These are phyloP conservation scores for Neoascia interrupta DNA, from an alignment of 2,888 invertebrate species.

Conservation along the genomic window DNA sequence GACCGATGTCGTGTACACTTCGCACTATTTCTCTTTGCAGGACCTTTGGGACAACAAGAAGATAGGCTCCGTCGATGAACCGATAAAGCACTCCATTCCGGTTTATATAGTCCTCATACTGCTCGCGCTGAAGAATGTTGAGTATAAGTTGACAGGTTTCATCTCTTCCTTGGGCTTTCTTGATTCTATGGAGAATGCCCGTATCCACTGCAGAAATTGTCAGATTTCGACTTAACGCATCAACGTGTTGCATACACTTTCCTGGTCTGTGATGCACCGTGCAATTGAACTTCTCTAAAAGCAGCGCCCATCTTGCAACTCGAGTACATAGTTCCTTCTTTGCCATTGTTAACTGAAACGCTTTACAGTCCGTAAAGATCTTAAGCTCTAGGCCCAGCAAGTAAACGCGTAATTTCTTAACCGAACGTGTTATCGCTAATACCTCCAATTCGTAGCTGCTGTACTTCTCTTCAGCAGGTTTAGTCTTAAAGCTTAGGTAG, in stretches of 20 bases:
- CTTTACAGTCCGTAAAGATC: constrained; percentile 71
- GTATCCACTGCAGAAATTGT: not conserved
- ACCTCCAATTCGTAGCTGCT: constrained; percentile 73
- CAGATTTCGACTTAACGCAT: constrained; percentile 30
- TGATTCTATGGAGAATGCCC: constrained; percentile 13
- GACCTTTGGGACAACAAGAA: constrained; percentile 21
- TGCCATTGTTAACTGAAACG: constrained; percentile 70
- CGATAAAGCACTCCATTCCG: constrained; percentile 28
- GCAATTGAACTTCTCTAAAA: constrained; percentile 20
- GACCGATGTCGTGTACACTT: constrained; percentile 9
- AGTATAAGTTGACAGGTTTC: constrained; percentile 26
- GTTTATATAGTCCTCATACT: constrained; percentile 18
- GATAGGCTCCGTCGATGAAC: constrained; percentile 41
- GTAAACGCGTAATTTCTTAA: constrained; percentile 72
- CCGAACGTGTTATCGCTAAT: constrained; percentile 71
- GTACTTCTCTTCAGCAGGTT: constrained; percentile 29
- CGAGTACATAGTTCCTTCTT: not conserved
- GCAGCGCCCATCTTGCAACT: constrained; percentile 62
- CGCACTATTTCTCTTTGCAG: constrained; percentile 22
- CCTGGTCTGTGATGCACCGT: constrained; percentile 39
- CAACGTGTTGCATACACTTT: constrained; percentile 33
- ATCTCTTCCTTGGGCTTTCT: constrained; percentile 36
- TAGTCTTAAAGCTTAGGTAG: constrained; percentile 69
- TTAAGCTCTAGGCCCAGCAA: constrained; percentile 64
- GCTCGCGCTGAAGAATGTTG: constrained; percentile 9